Evolutionary conservation across 53 echinoderm and acorn worm species (phyloP).

Genomic region (Paracentrotus lividus): DNA sequence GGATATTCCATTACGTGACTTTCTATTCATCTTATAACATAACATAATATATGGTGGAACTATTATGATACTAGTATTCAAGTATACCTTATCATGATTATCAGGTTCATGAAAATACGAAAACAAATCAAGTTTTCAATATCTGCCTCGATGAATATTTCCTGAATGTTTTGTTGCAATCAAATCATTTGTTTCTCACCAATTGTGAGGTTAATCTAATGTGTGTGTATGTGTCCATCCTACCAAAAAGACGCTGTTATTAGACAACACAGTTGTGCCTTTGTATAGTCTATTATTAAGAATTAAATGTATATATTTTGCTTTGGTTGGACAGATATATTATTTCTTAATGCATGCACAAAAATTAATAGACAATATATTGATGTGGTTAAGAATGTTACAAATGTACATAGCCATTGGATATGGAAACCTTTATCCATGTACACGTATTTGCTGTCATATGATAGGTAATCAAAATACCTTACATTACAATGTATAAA

Average conservation of each 20-base stretch:
- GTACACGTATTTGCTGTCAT: neutral
- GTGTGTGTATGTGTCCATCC: neutral
- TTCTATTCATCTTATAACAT: no score
- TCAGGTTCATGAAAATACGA: no score
- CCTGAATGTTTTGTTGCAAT: no score
- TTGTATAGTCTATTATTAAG: neutral
- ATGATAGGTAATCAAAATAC: neutral
- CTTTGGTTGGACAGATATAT: neutral
- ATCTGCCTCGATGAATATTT: no score
- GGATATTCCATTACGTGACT: no score
- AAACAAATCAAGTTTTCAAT: no score
- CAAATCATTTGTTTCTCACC: neutral
- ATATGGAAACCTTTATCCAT: neutral
- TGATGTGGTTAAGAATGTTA: neutral
- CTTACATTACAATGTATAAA: neutral
- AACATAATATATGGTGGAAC: no score
- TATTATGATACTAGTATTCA: no score
- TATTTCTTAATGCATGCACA: neutral
- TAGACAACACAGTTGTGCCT: conserved; percentile 20
- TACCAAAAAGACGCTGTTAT: conserved; percentile 2
- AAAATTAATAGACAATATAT: no score
- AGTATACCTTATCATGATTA: no score
- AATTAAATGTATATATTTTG: conserved; percentile 26
- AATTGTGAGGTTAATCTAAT: neutral
- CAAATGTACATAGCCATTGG: neutral